phyloP scores from a whole-genome alignment of 2,797 vertebrate species.

The Hippocampus kuda region DNA sequence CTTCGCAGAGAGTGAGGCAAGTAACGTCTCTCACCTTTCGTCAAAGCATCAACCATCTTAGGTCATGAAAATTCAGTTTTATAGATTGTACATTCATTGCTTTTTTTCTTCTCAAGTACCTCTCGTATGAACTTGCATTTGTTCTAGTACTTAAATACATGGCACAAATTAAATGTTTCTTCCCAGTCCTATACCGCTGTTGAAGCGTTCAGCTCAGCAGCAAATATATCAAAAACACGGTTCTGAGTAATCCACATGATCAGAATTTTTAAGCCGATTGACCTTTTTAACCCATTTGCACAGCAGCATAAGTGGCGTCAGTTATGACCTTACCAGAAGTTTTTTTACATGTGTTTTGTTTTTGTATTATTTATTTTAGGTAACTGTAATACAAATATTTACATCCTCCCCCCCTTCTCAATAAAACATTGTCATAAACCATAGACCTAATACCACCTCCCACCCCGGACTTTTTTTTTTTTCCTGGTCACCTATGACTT shows the following conservation, averaged over 20 bases:
- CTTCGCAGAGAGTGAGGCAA: conserved; percentile 76
- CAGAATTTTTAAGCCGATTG: neutral
- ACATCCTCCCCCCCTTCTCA: neutral
- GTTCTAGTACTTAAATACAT: neutral
- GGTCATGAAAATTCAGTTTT: neutral
- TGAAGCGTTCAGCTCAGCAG: conserved; percentile 9
- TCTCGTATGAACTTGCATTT: neutral
- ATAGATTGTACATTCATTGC: neutral
- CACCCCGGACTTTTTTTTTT: too few relatives aligned
- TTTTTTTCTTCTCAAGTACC: conserved; percentile 2
- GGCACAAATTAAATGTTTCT: neutral
- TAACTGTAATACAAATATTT: neutral
- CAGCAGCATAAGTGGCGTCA: too few relatives aligned
- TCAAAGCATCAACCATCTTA: neutral
- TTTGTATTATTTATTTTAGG: too few relatives aligned
- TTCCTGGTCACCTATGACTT: too few relatives aligned
- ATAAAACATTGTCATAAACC: too few relatives aligned
- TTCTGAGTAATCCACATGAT: neutral
- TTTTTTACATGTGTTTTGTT: too few relatives aligned
- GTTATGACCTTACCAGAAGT: too few relatives aligned
- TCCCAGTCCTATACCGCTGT: neutral
- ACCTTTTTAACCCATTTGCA: too few relatives aligned
- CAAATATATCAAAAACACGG: conserved; percentile 1
- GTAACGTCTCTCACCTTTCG: conserved; percentile 20
- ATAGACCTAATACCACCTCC: too few relatives aligned